phyloP scores from a whole-genome alignment of 2,797 vertebrate species.

The Sciurus vulgaris region DNA sequence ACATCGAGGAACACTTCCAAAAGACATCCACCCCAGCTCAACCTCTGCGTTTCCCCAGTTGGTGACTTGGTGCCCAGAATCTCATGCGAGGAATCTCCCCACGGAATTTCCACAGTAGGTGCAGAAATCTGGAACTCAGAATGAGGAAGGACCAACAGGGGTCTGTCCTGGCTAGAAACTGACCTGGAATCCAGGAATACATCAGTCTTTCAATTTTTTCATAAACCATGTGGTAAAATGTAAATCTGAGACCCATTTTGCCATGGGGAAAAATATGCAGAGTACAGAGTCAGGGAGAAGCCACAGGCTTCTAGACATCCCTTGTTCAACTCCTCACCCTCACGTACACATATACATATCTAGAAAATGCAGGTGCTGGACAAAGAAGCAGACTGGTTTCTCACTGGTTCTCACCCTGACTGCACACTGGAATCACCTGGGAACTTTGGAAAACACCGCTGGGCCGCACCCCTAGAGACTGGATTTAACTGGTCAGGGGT shows the following conservation, averaged over 20 bases:
- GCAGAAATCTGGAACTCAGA: not conserved
- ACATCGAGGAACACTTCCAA: not conserved
- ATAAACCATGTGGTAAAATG: not conserved
- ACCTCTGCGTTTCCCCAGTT: not conserved
- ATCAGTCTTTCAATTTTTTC: not conserved
- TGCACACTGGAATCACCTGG: not conserved
- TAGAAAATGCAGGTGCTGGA: not conserved
- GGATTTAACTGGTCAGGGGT: not conserved
- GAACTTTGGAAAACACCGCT: not conserved
- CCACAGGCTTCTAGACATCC: not conserved
- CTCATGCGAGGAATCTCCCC: not conserved
- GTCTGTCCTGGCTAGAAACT: not conserved
- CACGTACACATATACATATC: not conserved
- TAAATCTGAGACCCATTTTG: not conserved
- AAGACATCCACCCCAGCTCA: not conserved
- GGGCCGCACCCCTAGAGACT: not conserved
- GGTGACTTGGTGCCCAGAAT: not conserved
- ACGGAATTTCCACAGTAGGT: accelerated
- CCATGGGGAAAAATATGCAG: not conserved
- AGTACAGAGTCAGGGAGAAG: not conserved
- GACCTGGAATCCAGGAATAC: not conserved
- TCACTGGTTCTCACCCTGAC: not conserved
- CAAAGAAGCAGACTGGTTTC: not conserved
- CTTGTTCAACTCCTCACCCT: not conserved
- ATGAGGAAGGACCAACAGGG: not conserved